Evolutionary conservation across 2,888 invertebrate genomes (phyloP).

Genomic region (Isoperla grammatica): DNA sequence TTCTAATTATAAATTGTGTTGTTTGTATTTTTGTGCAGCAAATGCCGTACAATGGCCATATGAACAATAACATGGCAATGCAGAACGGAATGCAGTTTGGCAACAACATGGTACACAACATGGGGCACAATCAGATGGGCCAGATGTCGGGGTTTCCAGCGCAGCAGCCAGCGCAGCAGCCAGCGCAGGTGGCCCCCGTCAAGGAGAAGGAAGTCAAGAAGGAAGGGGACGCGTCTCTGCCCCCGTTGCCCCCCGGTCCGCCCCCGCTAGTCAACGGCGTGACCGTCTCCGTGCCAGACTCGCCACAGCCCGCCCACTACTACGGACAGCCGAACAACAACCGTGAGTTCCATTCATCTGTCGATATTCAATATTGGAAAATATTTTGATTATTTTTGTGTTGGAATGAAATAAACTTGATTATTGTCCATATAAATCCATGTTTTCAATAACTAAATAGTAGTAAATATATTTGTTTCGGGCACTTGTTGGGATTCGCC

Average conservation of each 20-base stretch:
- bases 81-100: too few species aligned
- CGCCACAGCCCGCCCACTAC: slow-evolving; percentile 26
- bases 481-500: not conserved
- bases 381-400: not conserved
- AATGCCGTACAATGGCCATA: too few species aligned
- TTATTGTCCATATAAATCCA: not conserved
- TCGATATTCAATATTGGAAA: not conserved
- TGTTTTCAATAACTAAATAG: not conserved
- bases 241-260: slow-evolving; percentile 34
- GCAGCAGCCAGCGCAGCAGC: too few species aligned
- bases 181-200: too few species aligned
- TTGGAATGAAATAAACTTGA: not conserved
- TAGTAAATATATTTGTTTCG: not conserved
- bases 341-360: slow-evolving; percentile 15
- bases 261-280: slow-evolving; percentile 37
- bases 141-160: too few species aligned
- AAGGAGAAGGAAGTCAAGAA: too few species aligned
- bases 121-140: too few species aligned
- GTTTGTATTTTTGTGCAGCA: too few species aligned
- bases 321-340: slow-evolving; percentile 26
- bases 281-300: slow-evolving; percentile 40
- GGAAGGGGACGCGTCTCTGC: slow-evolving; percentile 14
- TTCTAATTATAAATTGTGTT: too few species aligned
- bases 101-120: too few species aligned
- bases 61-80: too few species aligned